Conservation (phyloP, 2,888 invertebrate genomes). For the Chalcis sispes region DNA sequence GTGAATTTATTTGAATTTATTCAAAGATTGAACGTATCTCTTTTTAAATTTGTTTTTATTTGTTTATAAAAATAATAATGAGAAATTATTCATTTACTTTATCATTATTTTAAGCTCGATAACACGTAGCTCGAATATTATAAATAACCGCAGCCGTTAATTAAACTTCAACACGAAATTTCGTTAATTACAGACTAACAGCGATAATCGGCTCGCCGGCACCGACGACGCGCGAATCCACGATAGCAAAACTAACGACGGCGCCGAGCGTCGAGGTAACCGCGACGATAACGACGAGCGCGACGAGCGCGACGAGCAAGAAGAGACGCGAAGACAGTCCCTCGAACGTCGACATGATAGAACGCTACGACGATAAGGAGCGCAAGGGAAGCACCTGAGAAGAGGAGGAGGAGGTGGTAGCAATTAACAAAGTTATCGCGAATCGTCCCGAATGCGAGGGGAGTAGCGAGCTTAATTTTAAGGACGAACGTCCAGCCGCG, state of each 20-base stretch:
- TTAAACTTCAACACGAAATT: too few relatives aligned
- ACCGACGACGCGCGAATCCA: constrained; percentile 45
- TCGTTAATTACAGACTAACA: too few relatives aligned
- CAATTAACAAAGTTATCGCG: constrained; percentile 1
- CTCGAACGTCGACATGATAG: constrained; percentile 69
- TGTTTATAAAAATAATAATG: too few relatives aligned
- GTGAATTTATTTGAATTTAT: too few relatives aligned
- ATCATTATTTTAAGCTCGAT: too few relatives aligned
- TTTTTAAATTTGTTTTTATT: too few relatives aligned
- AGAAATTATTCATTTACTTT: too few relatives aligned
- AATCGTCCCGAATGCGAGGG: neutral
- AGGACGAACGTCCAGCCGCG: neutral
- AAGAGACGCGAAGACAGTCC: constrained; percentile 58
- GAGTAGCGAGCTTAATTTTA: neutral
- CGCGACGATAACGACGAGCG: constrained; percentile 39
- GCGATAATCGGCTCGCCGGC: neutral
- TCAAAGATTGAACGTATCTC: too few relatives aligned
- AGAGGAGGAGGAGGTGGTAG: constrained; percentile 44
- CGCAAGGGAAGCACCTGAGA: constrained; percentile 66
- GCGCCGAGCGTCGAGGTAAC: constrained; percentile 41
- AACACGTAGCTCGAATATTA: too few relatives aligned
- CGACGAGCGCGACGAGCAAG: constrained; percentile 39
- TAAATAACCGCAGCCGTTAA: too few relatives aligned
- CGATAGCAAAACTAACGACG: constrained; percentile 42
- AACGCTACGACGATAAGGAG: constrained; percentile 65